A percentile compares a stretch with the other conserved stretches of the same genome.
phyloP scores from a whole-genome alignment of 2,888 invertebrate species.

The Dryobota labecula region DNA sequence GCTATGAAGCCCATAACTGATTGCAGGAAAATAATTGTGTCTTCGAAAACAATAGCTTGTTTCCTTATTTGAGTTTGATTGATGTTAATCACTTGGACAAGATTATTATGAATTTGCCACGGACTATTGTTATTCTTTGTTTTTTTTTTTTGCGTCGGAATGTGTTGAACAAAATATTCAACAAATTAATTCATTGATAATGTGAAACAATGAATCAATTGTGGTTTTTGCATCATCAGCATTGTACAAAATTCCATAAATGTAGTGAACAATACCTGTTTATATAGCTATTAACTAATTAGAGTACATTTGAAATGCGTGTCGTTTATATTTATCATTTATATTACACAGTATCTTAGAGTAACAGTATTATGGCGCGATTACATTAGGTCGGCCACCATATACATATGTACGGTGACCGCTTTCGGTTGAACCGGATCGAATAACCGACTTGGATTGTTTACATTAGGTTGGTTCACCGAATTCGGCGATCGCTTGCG shows the following conservation, averaged over 20 bases:
- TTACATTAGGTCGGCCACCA: too few relatives aligned
- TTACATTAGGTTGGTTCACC: too few relatives aligned
- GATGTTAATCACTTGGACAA: slow-evolving; percentile 18
- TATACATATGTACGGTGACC: too few relatives aligned
- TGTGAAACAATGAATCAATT: slow-evolving; percentile 26
- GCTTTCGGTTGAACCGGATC: too few relatives aligned
- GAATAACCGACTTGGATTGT: too few relatives aligned
- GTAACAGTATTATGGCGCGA: too few relatives aligned
- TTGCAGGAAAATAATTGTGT: slow-evolving; percentile 33
- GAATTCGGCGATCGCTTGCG: too few relatives aligned
- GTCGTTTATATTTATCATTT: slow-evolving; percentile 29
- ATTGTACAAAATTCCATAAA: slow-evolving; percentile 15
- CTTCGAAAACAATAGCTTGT: slow-evolving; percentile 41
- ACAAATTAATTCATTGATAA: not conserved
- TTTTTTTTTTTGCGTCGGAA: slow-evolving; percentile 14
- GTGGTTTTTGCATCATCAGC: not conserved
- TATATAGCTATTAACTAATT: slow-evolving; percentile 39
- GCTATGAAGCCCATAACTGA: slow-evolving; percentile 22
- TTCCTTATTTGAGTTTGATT: slow-evolving; percentile 31
- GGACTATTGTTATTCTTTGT: slow-evolving; percentile 20
- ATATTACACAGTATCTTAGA: too few relatives aligned
- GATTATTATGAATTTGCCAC: slow-evolving; percentile 16
- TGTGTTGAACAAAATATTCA: slow-evolving; percentile 22
- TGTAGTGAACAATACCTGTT: slow-evolving; percentile 31
- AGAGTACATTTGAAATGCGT: slow-evolving; percentile 54